These are phyloP conservation scores for Antigone vipio DNA, from an alignment of 2,113 vertebrate species.

Conservation along the genomic window DNA sequence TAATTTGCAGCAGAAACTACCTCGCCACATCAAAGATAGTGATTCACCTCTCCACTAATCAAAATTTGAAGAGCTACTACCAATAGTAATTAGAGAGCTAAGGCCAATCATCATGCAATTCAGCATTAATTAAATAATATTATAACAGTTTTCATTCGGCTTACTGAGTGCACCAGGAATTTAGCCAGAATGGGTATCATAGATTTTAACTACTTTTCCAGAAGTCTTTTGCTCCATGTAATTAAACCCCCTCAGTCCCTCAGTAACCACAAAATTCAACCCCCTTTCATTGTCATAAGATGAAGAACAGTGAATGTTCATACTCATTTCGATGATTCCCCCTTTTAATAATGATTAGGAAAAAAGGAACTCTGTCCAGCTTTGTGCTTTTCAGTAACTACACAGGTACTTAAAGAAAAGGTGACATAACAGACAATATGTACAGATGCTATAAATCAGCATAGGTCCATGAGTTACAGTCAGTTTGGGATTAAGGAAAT, in stretches of 20 bases:
- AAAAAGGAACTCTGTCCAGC: neutral
- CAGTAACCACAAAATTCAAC: neutral
- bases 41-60: conserved; percentile 51
- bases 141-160: neutral
- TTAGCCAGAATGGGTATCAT: neutral
- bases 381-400: neutral
- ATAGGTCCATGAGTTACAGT: neutral
- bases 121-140: conserved; percentile 58
- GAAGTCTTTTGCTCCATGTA: neutral
- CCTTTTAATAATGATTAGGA: neutral
- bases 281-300: neutral
- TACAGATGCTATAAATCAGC: neutral
- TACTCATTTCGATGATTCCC: neutral
- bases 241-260: neutral
- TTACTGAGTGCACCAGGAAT: neutral
- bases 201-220: conserved; percentile 23
- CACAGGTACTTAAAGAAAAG: neutral
- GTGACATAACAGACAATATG: neutral
- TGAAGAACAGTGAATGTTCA: neutral
- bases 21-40: conserved; percentile 51
- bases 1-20: conserved; percentile 34
- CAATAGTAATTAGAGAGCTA: conserved; percentile 50
- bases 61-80: conserved; percentile 60
- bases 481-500: neutral
- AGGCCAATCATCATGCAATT: conserved; percentile 30